Evolutionary conservation across 2,888 invertebrate species (phyloP).

Genomic region (Eucera pruinosa): DNA sequence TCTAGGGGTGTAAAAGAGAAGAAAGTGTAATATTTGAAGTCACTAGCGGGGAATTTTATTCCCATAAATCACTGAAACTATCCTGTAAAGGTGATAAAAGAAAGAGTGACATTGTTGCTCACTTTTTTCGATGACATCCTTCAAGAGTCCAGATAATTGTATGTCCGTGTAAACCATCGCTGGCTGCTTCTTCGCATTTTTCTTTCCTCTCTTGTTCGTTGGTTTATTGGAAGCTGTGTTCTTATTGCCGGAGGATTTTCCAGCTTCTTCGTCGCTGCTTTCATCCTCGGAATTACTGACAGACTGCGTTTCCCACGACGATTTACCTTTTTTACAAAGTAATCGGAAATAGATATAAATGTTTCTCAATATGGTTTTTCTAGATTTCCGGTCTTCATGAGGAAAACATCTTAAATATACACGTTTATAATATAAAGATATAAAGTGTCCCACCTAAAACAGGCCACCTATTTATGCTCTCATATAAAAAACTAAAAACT

Average conservation of each 20-base stretch:
- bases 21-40: constrained; percentile 40
- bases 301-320: constrained; percentile 79
- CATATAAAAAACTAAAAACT: too few relatives aligned
- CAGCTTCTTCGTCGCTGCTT: constrained; percentile 69
- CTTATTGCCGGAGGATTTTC: constrained; percentile 62
- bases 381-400: background rate
- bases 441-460: too few relatives aligned
- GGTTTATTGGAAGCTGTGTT: constrained; percentile 56
- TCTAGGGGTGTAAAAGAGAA: constrained; percentile 2
- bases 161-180: constrained; percentile 77
- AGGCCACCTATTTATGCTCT: too few relatives aligned
- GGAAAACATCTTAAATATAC: background rate
- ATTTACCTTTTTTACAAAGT: constrained; percentile 73
- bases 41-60: constrained; percentile 52
- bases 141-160: constrained; percentile 80
- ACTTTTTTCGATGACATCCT: constrained; percentile 80
- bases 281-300: constrained; percentile 75
- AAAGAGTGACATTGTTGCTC: constrained; percentile 84
- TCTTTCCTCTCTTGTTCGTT: constrained; percentile 56
- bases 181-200: constrained; percentile 65
- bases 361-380: constrained; percentile 42
- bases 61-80: constrained; percentile 63
- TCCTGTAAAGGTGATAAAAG: background rate
- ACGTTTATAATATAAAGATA: too few relatives aligned
- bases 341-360: constrained; percentile 62